Evolutionary conservation across 2,113 vertebrate genomes (phyloP).

Genomic region (Gymnarchus niloticus): DNA sequence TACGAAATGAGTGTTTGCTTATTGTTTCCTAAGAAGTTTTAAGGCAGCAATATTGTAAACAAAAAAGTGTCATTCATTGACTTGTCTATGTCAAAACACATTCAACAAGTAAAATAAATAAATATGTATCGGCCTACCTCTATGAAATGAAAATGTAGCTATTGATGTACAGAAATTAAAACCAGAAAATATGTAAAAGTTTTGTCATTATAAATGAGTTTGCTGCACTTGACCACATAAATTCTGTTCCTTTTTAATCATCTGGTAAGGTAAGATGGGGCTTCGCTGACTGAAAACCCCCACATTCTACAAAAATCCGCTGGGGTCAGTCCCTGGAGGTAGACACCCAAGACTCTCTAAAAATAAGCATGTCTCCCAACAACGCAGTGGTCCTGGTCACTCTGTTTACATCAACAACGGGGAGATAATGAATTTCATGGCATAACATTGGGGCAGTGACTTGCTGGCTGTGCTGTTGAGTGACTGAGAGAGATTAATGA

Average conservation of each 20-base stretch:
- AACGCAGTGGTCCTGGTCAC: neutral
- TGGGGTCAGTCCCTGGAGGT: neutral
- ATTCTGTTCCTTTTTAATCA: neutral
- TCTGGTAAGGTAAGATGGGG: neutral
- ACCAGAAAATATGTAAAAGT: neutral
- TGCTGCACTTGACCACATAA: neutral
- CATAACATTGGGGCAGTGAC: slow-evolving; percentile 1
- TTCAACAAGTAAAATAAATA: neutral
- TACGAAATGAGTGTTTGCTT: neutral
- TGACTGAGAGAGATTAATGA: slow-evolving; percentile 18
- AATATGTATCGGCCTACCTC: neutral
- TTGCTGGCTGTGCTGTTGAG: neutral
- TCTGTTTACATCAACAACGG: slow-evolving; percentile 12
- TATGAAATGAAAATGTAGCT: neutral
- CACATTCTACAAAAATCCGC: neutral
- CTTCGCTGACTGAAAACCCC: neutral
- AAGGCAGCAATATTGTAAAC: neutral
- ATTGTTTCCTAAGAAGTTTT: neutral
- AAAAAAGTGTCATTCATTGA: neutral
- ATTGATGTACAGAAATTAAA: neutral
- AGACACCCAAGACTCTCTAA: slow-evolving; percentile 7
- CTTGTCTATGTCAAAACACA: neutral
- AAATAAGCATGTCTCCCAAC: neutral
- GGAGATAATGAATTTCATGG: slow-evolving; percentile 5
- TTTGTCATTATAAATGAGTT: neutral